phyloP scores from a whole-genome alignment of 2,113 vertebrate species.

The Theristicus caerulescens region DNA sequence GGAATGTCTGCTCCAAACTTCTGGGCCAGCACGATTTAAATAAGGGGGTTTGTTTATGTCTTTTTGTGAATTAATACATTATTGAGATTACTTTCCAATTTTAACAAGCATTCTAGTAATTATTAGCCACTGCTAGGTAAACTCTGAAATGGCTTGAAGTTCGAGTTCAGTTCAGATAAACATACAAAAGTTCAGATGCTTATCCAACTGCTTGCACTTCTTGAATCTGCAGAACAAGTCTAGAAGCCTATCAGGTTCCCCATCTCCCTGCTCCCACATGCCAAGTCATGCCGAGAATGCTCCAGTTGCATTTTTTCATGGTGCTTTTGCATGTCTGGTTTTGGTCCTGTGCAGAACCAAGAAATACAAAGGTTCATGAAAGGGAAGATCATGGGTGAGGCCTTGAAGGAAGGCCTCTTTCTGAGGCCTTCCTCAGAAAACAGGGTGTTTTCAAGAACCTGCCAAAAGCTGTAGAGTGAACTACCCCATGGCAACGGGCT shows the following conservation, averaged over 20 bases:
- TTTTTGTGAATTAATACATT: not conserved
- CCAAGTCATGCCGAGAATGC: conserved; percentile 28
- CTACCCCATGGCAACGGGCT: not conserved
- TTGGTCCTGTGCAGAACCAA: not conserved
- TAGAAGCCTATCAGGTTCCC: conserved; percentile 3
- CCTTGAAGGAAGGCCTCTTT: not conserved
- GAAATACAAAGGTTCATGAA: not conserved
- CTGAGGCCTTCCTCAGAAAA: not conserved
- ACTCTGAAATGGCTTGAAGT: not conserved
- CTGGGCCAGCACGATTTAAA: not conserved
- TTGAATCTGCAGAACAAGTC: not conserved
- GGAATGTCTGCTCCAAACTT: not conserved
- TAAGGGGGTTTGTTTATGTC: not conserved
- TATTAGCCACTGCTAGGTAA: not conserved
- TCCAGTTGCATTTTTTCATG: not conserved
- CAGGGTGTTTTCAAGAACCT: not conserved
- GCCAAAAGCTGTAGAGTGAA: not conserved
- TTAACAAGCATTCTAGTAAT: conserved; percentile 47
- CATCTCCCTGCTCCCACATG: conserved; percentile 13
- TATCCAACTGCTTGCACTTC: conserved; percentile 29
- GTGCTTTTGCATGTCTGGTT: not conserved
- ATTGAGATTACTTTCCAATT: not conserved
- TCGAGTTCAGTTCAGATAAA: conserved; percentile 53
- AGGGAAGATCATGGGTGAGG: not conserved
- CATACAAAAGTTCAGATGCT: conserved; percentile 54